Base-by-base conservation (phyloP, 1,140 invertebrate genomes). In the Dreissena polymorpha region DNA sequence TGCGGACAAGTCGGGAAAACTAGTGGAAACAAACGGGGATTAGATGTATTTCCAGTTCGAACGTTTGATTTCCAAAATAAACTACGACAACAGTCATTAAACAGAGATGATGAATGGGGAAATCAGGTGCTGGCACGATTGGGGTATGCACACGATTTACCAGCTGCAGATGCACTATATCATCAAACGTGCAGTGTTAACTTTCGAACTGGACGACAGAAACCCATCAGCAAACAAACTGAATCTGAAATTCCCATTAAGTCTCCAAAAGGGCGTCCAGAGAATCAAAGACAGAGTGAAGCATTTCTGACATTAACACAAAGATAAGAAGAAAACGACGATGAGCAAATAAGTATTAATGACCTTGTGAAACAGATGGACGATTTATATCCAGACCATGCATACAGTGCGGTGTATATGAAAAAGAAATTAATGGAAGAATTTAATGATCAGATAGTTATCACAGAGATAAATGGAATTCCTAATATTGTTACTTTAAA, bases 101-200 rank as follows among this genome's bases (percentile, higher is more conserved):
- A 74, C 55, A 68, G 75, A 50, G 69, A 69, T 49, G 83, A 80
- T 68, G 60, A 79, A 55, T 79, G 76, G 83, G 69, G 69, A 16
- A 16, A 79, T 16, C 23, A 67, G 16, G 29, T 85, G 0, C 25
- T 23, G 29, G 23, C 57, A 10, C 70, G 76, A 23, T n/a, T 85
- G 29, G 21, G 55, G 23, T 10, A 21, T 50, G 71, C 79, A 55
- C 29, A 65, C 50, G 71, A 74, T 23, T 49, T 81, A 13, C 69
- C 69, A 18, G 70, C 70, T 23, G 60, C 70, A 50, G 71, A 82
- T n/a, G 70, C 79, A 21, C 14, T 65, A 21, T 86, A 84, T 65
- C 82, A 86, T 27, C 77, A 84, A 64, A 60, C 63, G 29, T 86
- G 85, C 23, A 74, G 55, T 57, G 65, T 69, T 8, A 84, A 84